A percentile compares a stretch with the other conserved stretches of the same genome.
Conservation (phyloP, 2,888 invertebrate genomes). For the Erebia epiphron region DNA sequence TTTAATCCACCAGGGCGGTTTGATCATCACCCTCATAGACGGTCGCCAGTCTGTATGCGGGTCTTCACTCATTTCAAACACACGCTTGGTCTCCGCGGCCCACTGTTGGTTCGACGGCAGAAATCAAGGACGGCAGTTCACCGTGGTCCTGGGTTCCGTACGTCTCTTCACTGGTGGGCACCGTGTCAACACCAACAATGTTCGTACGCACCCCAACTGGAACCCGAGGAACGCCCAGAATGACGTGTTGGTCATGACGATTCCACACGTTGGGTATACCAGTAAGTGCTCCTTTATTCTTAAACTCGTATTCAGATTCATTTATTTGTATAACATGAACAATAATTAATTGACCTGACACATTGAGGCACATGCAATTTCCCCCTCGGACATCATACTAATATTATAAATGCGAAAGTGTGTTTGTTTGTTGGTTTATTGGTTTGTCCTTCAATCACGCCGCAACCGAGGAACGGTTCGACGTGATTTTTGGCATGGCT, state of each 20-base stretch:
- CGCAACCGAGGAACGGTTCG: too few species aligned
- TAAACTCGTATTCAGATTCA: too few species aligned
- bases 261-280: slow-evolving; percentile 19
- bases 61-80: not conserved
- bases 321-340: too few species aligned
- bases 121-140: slow-evolving; percentile 38
- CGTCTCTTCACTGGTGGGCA: slow-evolving; percentile 43
- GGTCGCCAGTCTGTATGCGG: slow-evolving; percentile 14
- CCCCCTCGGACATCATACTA: too few species aligned
- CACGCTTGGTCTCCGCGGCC: slow-evolving; percentile 12
- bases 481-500: too few species aligned
- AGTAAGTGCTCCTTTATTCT: slow-evolving; percentile 15
- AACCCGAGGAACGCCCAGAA: slow-evolving; percentile 39
- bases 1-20: slow-evolving; percentile 9
- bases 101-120: slow-evolving; percentile 23
- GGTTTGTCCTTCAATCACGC: too few species aligned
- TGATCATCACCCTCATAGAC: slow-evolving; percentile 9
- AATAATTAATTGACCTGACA: too few species aligned
- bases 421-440: too few species aligned
- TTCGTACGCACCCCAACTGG: slow-evolving; percentile 42
- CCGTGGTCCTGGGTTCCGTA: slow-evolving; percentile 44
- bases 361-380: too few species aligned
- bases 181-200: slow-evolving; percentile 35
- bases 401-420: too few species aligned
- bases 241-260: slow-evolving; percentile 40